phyloP scores from a whole-genome alignment of 1,140 invertebrate species.

The Zaprionus tsacasi region DNA sequence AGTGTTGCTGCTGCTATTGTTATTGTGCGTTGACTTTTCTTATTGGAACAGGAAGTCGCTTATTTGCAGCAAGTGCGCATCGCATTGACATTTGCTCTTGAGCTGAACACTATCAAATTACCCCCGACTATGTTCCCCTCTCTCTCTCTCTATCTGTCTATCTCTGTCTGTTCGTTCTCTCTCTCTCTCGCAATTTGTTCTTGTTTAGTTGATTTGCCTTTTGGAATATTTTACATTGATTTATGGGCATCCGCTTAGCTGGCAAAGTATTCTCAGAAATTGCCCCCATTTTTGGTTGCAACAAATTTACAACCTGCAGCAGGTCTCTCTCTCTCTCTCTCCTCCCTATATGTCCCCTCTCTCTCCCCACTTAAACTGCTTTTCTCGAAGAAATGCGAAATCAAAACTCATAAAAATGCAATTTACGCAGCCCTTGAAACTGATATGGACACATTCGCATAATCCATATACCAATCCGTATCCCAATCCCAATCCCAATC shows the following conservation, averaged over 20 bases:
- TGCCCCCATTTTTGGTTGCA: constrained; percentile 51
- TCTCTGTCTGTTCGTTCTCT: neutral
- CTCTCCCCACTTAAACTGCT: constrained; percentile 18
- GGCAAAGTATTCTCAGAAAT: constrained; percentile 38
- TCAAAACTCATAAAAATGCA: constrained; percentile 81
- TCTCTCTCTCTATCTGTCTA: constrained; percentile 26
- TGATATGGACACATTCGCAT: neutral
- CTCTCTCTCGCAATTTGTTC: constrained; percentile 16
- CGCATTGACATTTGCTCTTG: constrained; percentile 74
- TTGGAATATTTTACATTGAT: constrained; percentile 42
- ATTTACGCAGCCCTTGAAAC: constrained; percentile 59
- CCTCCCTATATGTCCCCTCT: neutral
- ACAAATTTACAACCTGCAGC: constrained; percentile 37
- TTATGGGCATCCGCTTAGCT: constrained; percentile 52
- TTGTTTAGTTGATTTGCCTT: constrained; percentile 28
- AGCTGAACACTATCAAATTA: constrained; percentile 12
- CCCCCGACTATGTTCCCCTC: neutral
- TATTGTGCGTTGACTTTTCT: constrained; percentile 60
- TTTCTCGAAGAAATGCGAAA: constrained; percentile 58
- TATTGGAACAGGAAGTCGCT: constrained; percentile 81
- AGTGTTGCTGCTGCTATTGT: constrained; percentile 30
- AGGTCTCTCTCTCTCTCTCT: neutral
- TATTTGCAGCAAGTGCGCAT: constrained; percentile 78
- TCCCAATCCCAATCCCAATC: neutral
- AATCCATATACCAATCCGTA: constrained; percentile 13